Conservation (phyloP, 2,113 vertebrate species). For the Helogale parvula region DNA sequence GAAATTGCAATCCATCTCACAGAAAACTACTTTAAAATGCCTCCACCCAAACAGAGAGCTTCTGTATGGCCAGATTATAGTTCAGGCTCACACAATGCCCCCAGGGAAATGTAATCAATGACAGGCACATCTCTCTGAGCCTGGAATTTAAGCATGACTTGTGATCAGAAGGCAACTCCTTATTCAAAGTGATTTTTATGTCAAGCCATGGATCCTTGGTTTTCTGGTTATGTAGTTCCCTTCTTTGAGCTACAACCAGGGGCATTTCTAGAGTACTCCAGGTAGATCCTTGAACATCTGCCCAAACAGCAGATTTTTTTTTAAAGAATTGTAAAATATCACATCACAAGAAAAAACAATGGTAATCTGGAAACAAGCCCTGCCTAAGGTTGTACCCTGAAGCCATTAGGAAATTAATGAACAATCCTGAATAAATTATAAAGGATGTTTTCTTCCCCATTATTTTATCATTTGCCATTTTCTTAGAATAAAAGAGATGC, state of each 20-base stretch:
- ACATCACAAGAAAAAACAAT: background rate
- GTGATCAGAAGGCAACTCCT: background rate
- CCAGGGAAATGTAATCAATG: background rate
- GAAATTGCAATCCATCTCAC: conserved; percentile 8
- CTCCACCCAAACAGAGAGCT: conserved; percentile 14
- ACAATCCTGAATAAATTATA: background rate
- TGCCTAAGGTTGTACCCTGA: background rate
- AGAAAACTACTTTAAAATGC: conserved; percentile 23
- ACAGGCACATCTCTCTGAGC: background rate
- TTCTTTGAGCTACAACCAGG: background rate
- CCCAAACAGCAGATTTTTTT: background rate
- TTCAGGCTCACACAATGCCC: background rate
- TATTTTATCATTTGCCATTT: background rate
- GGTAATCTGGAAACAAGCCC: background rate
- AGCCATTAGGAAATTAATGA: background rate
- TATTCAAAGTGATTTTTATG: background rate
- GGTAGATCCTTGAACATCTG: background rate
- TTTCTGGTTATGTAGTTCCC: background rate
- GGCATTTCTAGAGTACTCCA: background rate
- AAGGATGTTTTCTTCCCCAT: background rate
- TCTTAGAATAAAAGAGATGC: background rate
- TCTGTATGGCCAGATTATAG: conserved; percentile 36
- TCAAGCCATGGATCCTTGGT: background rate
- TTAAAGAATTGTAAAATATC: background rate
- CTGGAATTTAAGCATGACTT: background rate